Conservation (phyloP, 2,888 invertebrate species). For the Chironomus tentans region DNA sequence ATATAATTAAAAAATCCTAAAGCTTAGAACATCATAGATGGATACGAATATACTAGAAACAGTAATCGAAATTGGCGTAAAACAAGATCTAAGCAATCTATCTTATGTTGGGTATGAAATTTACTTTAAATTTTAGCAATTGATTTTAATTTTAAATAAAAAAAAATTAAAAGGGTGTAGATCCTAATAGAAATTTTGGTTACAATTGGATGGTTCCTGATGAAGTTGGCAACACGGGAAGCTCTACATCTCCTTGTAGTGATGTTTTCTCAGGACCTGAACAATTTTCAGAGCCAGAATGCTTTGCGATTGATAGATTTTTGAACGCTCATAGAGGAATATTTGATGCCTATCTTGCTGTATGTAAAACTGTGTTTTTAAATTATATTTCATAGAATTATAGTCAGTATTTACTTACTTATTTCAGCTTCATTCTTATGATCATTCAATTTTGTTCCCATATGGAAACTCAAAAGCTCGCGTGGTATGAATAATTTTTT, state of each 20-base stretch:
- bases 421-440: conserved; percentile 45
- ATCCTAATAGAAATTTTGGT: conserved; percentile 53
- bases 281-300: conserved; percentile 49
- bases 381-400: no score
- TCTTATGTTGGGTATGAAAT: neutral
- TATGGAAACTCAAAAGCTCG: conserved; percentile 39
- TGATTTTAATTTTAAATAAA: no score
- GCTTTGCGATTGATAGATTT: conserved; percentile 41
- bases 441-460: conserved; percentile 47
- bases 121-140: no score
- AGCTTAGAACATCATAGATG: no score
- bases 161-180: conserved; percentile 49
- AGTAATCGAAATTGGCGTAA: conserved; percentile 53
- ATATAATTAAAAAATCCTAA: no score
- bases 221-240: conserved; percentile 33
- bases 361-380: neutral
- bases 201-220: conserved; percentile 41
- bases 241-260: conserved; percentile 43
- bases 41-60: conserved; percentile 15
- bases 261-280: conserved; percentile 47
- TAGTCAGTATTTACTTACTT: no score
- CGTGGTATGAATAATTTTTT: conserved; percentile 29
- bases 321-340: conserved; percentile 33
- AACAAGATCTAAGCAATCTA: conserved; percentile 36
- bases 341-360: conserved; percentile 9